phyloP scores from a whole-genome alignment of 2,113 vertebrate genomes.

The Podilymbus podiceps region DNA sequence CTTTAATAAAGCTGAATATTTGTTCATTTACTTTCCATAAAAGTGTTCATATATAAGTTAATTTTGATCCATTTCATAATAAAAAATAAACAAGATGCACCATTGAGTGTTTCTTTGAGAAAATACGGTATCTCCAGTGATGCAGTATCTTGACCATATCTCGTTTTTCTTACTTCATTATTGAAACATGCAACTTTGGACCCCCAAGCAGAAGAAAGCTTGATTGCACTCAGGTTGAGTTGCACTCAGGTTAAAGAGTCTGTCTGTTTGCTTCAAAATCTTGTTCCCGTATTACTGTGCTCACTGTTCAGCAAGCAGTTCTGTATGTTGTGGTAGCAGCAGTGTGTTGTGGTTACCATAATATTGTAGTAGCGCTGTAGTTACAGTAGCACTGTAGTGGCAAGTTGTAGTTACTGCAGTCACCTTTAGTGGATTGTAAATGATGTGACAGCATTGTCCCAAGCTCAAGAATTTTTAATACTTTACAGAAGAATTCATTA shows the following conservation, averaged over 20 bases:
- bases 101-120: neutral
- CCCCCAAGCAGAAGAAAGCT: neutral
- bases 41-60: neutral
- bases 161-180: neutral
- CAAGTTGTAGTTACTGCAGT: neutral
- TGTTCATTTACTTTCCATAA: neutral
- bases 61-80: accelerated
- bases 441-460: neutral
- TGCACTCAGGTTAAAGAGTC: neutral
- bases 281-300: neutral
- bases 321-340: neutral
- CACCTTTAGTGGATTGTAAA: neutral
- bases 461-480: neutral
- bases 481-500: neutral
- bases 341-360: neutral
- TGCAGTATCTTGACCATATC: neutral
- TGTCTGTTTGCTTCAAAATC: neutral
- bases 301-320: neutral
- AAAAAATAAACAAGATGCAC: neutral
- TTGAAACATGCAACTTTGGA: neutral
- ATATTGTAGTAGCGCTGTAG: neutral
- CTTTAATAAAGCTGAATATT: neutral
- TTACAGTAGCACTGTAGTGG: neutral
- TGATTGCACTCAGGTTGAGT: neutral
- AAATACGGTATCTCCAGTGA: neutral